Evolutionary conservation across 2,797 vertebrate species (phyloP).

Genomic region (Propithecus deckenii): DNA sequence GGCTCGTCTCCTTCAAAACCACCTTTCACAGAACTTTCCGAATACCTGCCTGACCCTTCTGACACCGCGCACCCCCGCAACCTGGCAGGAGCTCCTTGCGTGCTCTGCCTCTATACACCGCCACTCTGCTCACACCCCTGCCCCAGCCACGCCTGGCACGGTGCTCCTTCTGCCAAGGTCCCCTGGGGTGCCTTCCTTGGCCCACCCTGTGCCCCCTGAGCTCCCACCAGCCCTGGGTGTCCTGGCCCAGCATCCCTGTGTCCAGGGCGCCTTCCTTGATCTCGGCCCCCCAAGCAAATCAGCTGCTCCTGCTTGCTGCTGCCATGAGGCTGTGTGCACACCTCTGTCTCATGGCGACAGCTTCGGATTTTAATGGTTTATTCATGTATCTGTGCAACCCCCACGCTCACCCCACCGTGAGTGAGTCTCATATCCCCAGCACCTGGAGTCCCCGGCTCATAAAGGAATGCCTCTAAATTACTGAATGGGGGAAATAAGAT

Average conservation of each 20-base stretch:
- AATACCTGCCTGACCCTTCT: not conserved
- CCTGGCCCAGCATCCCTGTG: too few species aligned
- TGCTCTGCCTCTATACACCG: too few species aligned
- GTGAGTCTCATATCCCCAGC: not conserved
- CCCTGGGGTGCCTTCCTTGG: not conserved
- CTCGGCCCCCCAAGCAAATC: rapidly evolving
- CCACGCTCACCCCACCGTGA: rapidly evolving
- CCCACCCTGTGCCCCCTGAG: not conserved
- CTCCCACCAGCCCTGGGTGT: not conserved
- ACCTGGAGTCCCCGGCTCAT: not conserved
- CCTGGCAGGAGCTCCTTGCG: not conserved
- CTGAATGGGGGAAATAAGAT: not conserved
- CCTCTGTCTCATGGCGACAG: not conserved
- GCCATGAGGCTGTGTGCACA: not conserved
- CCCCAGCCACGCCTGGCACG: not conserved
- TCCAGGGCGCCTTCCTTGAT: not conserved
- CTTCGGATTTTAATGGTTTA: not conserved
- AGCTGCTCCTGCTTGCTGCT: not conserved
- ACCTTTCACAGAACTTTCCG: not conserved
- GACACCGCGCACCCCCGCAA: not conserved
- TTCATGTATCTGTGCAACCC: not conserved
- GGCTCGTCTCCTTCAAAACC: not conserved
- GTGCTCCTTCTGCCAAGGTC: not conserved
- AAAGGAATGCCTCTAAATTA: not conserved
- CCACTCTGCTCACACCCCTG: not conserved